Percentiles rank a stretch among this genome's conserved stretches.
Conservation (phyloP, 2,113 vertebrate genomes). For the Lasiurus borealis region DNA sequence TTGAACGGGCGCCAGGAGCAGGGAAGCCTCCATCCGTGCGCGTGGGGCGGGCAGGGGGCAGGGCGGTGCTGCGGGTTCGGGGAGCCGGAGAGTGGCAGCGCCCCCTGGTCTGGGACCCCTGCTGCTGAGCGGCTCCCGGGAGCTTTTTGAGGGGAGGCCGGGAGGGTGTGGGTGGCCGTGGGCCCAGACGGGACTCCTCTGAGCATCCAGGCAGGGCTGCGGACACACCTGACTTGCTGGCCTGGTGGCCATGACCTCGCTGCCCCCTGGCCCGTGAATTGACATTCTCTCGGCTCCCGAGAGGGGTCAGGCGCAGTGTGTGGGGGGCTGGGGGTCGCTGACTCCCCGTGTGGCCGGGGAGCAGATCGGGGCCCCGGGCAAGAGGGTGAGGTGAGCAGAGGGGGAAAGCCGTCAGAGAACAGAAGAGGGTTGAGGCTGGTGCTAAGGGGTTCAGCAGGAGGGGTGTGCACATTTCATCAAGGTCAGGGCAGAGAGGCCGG, state of each 20-base stretch:
- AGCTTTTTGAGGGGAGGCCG: not conserved
- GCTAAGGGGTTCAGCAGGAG: not conserved
- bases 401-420: too few relatives aligned
- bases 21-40: conserved; percentile 79
- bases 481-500: too few relatives aligned
- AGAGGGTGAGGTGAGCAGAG: not conserved
- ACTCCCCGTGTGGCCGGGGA: not conserved
- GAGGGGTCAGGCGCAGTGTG: not conserved
- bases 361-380: not conserved
- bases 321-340: not conserved
- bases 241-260: not conserved
- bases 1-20: conserved; percentile 87
- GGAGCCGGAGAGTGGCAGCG: conserved; percentile 9
- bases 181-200: not conserved
- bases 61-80: not conserved
- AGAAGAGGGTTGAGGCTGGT: too few relatives aligned
- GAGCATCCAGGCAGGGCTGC: rapidly evolving
- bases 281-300: not conserved
- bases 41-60: conserved; percentile 66
- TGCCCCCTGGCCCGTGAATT: not conserved
- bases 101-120: not conserved
- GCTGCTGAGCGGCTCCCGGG: rapidly evolving
- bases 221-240: not conserved
- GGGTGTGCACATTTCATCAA: rapidly evolving
- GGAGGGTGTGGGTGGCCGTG: not conserved